Evolutionary conservation across 2,888 invertebrate genomes (phyloP).

Genomic region (Diarsia rubi): DNA sequence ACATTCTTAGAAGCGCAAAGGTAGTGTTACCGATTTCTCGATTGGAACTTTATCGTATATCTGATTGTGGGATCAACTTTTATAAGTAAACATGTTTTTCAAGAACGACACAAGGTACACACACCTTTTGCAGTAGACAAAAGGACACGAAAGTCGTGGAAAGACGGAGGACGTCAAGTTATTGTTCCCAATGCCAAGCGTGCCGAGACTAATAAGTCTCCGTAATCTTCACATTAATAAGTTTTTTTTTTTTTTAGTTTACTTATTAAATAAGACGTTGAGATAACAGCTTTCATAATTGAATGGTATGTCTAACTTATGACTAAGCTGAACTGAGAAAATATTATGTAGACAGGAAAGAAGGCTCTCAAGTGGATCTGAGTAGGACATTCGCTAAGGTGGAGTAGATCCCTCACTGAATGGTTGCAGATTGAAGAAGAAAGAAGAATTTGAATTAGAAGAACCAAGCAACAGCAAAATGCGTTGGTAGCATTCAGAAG

Average conservation of each 20-base stretch:
- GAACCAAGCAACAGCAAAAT: not conserved
- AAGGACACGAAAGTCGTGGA: not conserved
- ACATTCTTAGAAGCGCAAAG: not conserved
- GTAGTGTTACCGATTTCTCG: not conserved
- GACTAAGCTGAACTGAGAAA: no score
- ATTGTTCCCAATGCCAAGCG: constrained; percentile 42
- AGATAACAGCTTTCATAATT: constrained; percentile 23
- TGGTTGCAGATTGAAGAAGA: not conserved
- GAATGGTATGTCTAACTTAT: not conserved
- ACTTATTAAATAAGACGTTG: not conserved
- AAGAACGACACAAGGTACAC: not conserved
- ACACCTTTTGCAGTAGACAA: not conserved
- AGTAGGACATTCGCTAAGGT: not conserved
- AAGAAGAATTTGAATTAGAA: no score
- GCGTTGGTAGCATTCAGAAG: not conserved
- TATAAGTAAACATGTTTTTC: not conserved
- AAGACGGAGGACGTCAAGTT: constrained; percentile 17
- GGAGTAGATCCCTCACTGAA: no score
- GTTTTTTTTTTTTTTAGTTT: no score
- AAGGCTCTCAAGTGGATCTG: not conserved
- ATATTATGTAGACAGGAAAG: no score
- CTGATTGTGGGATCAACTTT: constrained; percentile 9
- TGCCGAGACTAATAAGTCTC: constrained; percentile 43
- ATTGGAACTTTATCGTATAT: not conserved
- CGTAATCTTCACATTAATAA: constrained; percentile 20